Evolutionary conservation across 1,140 invertebrate species (phyloP).

Genomic region (Drosophila insularis): DNA sequence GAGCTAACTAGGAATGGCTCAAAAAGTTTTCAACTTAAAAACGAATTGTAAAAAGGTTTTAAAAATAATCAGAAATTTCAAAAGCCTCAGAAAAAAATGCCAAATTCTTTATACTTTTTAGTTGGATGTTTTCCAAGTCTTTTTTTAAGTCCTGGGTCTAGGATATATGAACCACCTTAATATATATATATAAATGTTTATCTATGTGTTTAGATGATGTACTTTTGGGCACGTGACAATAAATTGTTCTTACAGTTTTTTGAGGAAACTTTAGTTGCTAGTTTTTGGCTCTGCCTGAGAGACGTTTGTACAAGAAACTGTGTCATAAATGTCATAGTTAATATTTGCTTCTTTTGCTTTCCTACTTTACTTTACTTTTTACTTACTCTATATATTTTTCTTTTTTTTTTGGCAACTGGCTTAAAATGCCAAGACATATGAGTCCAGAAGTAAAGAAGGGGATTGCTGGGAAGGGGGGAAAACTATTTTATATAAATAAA

Average conservation of each 20-base stretch:
- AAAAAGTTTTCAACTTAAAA: no score
- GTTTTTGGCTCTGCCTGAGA: slow-evolving; percentile 22
- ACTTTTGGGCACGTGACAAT: slow-evolving; percentile 77
- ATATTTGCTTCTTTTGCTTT: slow-evolving; percentile 71
- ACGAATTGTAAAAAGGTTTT: no score
- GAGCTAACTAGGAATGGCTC: no score
- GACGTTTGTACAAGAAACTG: slow-evolving; percentile 56
- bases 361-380: slow-evolving; percentile 11
- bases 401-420: slow-evolving; percentile 54
- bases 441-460: background rate
- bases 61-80: no score
- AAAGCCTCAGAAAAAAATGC: no score
- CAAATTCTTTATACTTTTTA: no score
- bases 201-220: slow-evolving; percentile 42
- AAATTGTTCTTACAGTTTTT: slow-evolving; percentile 70
- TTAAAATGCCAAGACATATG: slow-evolving; percentile 39
- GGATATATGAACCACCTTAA: no score
- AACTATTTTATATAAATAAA: slow-evolving; percentile 64
- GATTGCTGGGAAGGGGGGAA: background rate
- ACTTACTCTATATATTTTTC: background rate
- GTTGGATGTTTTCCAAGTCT: no score
- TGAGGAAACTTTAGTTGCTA: slow-evolving; percentile 31
- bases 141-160: no score
- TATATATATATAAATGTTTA: background rate
- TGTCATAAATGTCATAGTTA: slow-evolving; percentile 80